Percentiles rank a stretch among this genome's conserved stretches.
These are phyloP conservation scores for Mesorhabditis spiculigera DNA, from an alignment of 2,888 invertebrate genomes.

Conservation along the genomic window DNA sequence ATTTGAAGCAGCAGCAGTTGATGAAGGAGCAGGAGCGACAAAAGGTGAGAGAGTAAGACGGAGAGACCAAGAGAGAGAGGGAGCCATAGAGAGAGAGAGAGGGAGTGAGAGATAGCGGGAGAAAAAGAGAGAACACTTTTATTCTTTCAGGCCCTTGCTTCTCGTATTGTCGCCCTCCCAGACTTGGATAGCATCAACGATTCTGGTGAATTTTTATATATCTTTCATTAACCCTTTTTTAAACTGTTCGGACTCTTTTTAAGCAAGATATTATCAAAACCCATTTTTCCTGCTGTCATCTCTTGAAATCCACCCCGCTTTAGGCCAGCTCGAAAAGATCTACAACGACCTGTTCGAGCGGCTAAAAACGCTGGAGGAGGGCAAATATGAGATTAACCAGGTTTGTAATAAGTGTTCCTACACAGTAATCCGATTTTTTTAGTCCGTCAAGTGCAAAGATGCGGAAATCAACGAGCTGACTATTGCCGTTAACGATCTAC, in stretches of 20 bases:
- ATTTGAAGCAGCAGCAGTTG: constrained; percentile 98
- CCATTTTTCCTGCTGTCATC: not conserved
- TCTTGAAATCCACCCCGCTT: constrained; percentile 7
- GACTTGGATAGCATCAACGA: constrained; percentile 76
- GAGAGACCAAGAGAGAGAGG: constrained; percentile 64
- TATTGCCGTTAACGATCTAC: constrained; percentile 97
- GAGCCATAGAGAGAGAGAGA: constrained; percentile 77
- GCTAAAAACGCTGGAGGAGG: constrained; percentile 48
- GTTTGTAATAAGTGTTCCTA: constrained; percentile 60
- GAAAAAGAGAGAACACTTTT: no score
- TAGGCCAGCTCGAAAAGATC: constrained; percentile 49
- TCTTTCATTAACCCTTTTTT: not conserved
- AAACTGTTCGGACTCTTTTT: not conserved
- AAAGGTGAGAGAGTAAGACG: constrained; percentile 60
- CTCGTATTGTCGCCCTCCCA: constrained; percentile 85
- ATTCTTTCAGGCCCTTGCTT: constrained; percentile 74
- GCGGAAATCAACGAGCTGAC: constrained; percentile 90
- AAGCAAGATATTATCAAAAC: not conserved
- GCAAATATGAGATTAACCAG: constrained; percentile 96
- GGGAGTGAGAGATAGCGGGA: not conserved
- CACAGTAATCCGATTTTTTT: not conserved
- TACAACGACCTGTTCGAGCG: constrained; percentile 67
- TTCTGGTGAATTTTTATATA: constrained; percentile 72
- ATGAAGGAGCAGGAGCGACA: constrained; percentile 95
- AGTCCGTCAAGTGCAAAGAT: constrained; percentile 19